Evolutionary conservation across 1,140 invertebrate species (phyloP), one percentile per base, ranked within the genome.

Genomic region (Cherax quadricarinatus): DNA sequence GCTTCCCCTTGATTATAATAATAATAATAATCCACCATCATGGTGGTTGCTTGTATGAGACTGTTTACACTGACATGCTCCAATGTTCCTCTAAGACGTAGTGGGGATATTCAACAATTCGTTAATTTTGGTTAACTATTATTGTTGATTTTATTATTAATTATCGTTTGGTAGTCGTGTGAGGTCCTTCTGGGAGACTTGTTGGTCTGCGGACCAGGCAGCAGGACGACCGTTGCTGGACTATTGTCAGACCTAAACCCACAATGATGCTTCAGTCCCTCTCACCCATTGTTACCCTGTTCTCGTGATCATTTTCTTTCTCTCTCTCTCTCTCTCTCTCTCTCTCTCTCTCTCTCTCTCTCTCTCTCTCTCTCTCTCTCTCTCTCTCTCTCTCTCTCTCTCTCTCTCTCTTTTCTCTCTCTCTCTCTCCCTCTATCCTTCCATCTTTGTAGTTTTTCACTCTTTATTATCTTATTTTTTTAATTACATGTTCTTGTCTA

Each of bases 331-430:
- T 6, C 9, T 30, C 70, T 30, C 70, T n/a, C 24, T 1, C 70
- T 9, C 70, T 30, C 70, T 75, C 70, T 21, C 21, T 10, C 70
- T 21, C n/a, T 14, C n/a, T 75, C 18, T 75, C 7, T 24, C 70
- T 14, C 70, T 21, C 14, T 18, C 21, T 73, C 70, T 21, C 62
- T 66, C 18, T 53, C 80, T 24, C 14, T 30, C 78, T 41, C 14
- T 53, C 49, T 80, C 79, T 80, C 79, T 80, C 41, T 80, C 79
- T 80, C 30, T 80, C 30, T 51, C 10, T 48, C 78, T 79, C 30
- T 80, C 78, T 51, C 49, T 80, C 30, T 80, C 78, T 48, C 78
- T 80, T 24, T 30, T 66, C 62, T 66, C 62, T 66, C 62, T 66
- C 62, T 66, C 62, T 66, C 62, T 66, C 62, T 66, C 62, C 16